Evolutionary conservation across 2,113 vertebrate genomes (phyloP).

Genomic region (Heterochromis multidens): DNA sequence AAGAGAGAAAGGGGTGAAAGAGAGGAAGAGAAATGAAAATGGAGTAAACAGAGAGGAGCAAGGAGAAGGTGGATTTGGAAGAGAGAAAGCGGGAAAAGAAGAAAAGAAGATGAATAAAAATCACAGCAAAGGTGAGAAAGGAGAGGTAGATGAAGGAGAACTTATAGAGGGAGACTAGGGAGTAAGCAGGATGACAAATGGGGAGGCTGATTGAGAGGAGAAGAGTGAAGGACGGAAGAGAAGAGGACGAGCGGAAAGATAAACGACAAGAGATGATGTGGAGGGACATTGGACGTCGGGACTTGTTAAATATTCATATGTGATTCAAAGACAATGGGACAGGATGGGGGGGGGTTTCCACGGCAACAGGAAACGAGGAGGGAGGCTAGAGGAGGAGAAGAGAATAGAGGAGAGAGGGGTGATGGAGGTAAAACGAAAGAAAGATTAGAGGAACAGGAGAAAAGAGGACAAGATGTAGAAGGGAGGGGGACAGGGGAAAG

Average conservation of each 20-base stretch:
- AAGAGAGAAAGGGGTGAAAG: not conserved
- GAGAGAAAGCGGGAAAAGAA: not conserved
- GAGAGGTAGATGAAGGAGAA: not conserved
- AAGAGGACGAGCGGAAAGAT: not conserved
- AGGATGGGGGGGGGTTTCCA: constrained; percentile 1
- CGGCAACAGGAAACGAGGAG: not conserved
- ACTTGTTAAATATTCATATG: constrained; percentile 58
- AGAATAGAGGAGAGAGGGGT: not conserved
- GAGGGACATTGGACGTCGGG: constrained; percentile 3
- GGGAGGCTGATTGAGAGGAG: not conserved
- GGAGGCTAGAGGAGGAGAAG: not conserved
- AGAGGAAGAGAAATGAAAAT: not conserved
- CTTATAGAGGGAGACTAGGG: not conserved
- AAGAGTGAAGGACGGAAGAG: not conserved
- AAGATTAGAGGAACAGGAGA: not conserved
- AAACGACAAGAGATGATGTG: constrained; percentile 24
- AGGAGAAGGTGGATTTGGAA: not conserved
- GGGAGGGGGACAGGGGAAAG: not conserved
- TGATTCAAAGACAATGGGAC: constrained; percentile 43
- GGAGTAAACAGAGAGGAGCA: not conserved
- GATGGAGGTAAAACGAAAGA: not conserved
- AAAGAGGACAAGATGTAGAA: not conserved
- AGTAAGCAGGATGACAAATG: not conserved
- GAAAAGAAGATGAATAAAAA: not conserved
- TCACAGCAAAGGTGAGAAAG: not conserved